Conservation (phyloP, 1,140 invertebrate species). For the Drosophila tristis region DNA sequence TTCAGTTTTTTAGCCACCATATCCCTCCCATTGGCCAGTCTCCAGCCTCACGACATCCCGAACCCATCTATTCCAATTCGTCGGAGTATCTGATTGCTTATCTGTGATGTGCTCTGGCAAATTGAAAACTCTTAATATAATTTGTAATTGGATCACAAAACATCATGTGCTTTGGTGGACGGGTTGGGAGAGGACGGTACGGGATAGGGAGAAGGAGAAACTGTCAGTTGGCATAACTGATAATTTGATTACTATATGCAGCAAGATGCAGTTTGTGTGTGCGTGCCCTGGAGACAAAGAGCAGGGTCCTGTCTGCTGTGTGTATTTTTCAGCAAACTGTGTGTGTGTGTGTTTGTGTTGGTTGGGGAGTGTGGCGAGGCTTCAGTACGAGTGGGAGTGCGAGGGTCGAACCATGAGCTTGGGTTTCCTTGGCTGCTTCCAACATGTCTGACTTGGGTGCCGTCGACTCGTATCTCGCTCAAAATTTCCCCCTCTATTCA, state of each 20-base stretch:
- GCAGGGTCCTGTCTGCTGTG: too few relatives aligned
- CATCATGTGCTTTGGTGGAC: conserved; percentile 14
- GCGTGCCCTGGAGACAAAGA: neutral
- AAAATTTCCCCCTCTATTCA: neutral
- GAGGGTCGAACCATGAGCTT: conserved; percentile 29
- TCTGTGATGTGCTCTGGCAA: conserved; percentile 24
- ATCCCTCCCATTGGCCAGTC: too few relatives aligned
- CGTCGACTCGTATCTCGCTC: conserved; percentile 13
- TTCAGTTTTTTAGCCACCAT: too few relatives aligned
- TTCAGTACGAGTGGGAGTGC: neutral
- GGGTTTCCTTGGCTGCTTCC: conserved; percentile 26
- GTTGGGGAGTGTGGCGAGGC: neutral
- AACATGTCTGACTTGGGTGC: conserved; percentile 22
- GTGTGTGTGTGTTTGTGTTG: too few relatives aligned
- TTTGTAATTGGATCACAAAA: conserved; percentile 56
- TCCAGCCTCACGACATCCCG: too few relatives aligned
- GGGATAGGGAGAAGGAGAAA: neutral
- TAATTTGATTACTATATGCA: conserved; percentile 65
- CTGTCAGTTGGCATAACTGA: conserved; percentile 61
- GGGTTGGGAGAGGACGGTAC: too few relatives aligned
- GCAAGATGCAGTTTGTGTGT: neutral
- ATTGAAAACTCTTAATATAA: conserved; percentile 70
- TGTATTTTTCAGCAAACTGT: too few relatives aligned
- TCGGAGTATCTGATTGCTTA: neutral
- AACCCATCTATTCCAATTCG: too few relatives aligned